Conservation (phyloP, 2,888 invertebrate genomes). For the Lumbricus terrestris region DNA sequence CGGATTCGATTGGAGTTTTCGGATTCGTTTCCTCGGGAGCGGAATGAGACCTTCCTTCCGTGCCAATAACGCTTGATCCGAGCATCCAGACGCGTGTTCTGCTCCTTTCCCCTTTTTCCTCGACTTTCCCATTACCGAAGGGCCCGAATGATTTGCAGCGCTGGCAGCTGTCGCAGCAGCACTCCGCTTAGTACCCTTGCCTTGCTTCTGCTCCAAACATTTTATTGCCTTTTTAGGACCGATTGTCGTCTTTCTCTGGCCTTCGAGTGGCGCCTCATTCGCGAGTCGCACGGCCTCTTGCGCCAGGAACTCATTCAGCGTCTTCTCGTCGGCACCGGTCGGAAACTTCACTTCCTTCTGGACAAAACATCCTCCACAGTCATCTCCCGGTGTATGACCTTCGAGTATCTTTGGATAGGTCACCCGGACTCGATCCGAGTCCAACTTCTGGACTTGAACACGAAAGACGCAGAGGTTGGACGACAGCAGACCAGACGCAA, state of each 20-base stretch:
- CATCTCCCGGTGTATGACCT: not conserved
- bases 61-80: not conserved
- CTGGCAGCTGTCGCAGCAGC: not conserved
- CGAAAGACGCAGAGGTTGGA: not conserved
- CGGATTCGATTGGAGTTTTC: not conserved
- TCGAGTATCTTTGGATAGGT: not conserved
- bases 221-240: not conserved
- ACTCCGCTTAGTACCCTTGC: not conserved
- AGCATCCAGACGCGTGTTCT: not conserved
- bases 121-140: not conserved
- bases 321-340: slow-evolving; percentile 14
- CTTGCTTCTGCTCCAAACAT: not conserved
- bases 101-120: not conserved
- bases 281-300: slow-evolving; percentile 21
- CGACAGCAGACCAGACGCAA: not conserved
- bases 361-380: not conserved
- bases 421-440: not conserved
- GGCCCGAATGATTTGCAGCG: not conserved
- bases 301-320: slow-evolving; percentile 19
- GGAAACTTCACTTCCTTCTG: slow-evolving; percentile 9
- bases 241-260: not conserved
- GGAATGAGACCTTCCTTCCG: not conserved
- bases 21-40: not conserved
- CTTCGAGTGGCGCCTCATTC: not conserved
- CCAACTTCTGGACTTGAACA: not conserved